Evolutionary conservation across 2,113 vertebrate species (phyloP), one percentile per base, ranked within the genome.

Genomic region (Dipodomys spectabilis): DNA sequence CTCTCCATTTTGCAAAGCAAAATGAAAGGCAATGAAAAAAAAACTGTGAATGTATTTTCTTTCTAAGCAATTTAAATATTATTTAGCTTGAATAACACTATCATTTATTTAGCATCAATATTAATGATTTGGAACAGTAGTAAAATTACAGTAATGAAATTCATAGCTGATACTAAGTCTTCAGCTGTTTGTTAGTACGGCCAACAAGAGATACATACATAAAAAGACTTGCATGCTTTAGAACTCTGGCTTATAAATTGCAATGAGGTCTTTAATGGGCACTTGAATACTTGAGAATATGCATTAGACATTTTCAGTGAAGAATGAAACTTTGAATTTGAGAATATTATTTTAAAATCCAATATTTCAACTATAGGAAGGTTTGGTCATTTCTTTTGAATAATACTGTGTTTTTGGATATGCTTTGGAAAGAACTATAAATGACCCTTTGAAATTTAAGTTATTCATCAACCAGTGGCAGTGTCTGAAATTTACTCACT

Each of bases 71-170:
- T 75, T 95, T 92, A 91, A 94, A 90, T 77, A 71, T 73, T 95
- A 91, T 90, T 96, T 92, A 96, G 88, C 53, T 96, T 95, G 22
- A 22, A 81, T 78, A 95, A 79, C 6, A 65, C 60, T 89, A 57
- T 82, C 67, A 75, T 93, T 96, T 97, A 95, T 89, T 95, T 96
- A 90, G 32, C 82, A 93, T 94, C 91, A 87, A 84, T 95, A 95
- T 96, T 97, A 96, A 95, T 97, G 89, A 96, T 91, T 92, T 96
- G 81, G 73, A 96, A 94, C 95, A 30, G 75, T 25, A 96, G 27
- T 72, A 94, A 96, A 95, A 96, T 93, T 96, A 78, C 44, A 91
- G 86, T 94, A 94, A 96, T 94, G 81, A 82, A 96, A 96, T 95
- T 96, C 91, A 96, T 71, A 93, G 86, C 45, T 80, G 68, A 90